A percentile compares a stretch with the other conserved stretches of the same genome.
These are phyloP conservation scores for Hololepta plana DNA, from an alignment of 2,888 invertebrate species.

Conservation along the genomic window DNA sequence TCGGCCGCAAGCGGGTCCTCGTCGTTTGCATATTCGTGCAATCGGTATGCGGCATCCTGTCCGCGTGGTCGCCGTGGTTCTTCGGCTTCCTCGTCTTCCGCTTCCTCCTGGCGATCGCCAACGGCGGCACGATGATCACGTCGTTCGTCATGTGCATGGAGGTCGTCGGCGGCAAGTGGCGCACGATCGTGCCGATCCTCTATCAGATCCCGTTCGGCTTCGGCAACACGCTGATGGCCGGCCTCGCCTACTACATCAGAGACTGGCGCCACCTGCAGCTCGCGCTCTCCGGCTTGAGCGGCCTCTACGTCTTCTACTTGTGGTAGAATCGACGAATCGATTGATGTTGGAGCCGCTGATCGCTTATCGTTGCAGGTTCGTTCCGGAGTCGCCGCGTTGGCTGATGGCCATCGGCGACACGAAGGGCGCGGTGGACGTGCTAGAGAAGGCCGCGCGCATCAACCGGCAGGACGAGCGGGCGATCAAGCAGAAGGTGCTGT, in stretches of 20 bases:
- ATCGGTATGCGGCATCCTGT: constrained; percentile 30
- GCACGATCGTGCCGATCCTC: constrained; percentile 39
- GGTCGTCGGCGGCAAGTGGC: constrained; percentile 41
- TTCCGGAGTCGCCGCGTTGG: constrained; percentile 47
- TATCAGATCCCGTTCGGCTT: constrained; percentile 44
- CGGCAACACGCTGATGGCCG: constrained; percentile 37
- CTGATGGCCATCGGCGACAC: constrained; percentile 34
- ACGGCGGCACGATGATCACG: constrained; percentile 43
- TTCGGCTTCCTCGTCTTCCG: constrained; percentile 33
- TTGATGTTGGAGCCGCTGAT: background rate
- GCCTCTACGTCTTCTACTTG: constrained; percentile 29
- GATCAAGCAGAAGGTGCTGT: no score
- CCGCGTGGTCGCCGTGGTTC: constrained; percentile 35
- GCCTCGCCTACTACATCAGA: constrained; percentile 35
- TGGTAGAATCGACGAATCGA: constrained; percentile 25
- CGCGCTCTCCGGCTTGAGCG: constrained; percentile 31
- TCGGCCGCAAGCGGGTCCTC: constrained; percentile 39
- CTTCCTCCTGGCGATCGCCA: constrained; percentile 38
- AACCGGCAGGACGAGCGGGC: no score
- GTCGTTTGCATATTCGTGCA: constrained; percentile 36
- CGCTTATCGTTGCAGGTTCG: constrained; percentile 18
- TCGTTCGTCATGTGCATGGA: constrained; percentile 44
- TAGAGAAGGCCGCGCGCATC: constrained; percentile 20
- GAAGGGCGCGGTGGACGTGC: constrained; percentile 30
- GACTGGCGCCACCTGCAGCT: constrained; percentile 44